A percentile compares a stretch with the other conserved stretches of the same genome.
phyloP scores from a whole-genome alignment of 1,140 invertebrate genomes.

The Leptinotarsa lineolata region DNA sequence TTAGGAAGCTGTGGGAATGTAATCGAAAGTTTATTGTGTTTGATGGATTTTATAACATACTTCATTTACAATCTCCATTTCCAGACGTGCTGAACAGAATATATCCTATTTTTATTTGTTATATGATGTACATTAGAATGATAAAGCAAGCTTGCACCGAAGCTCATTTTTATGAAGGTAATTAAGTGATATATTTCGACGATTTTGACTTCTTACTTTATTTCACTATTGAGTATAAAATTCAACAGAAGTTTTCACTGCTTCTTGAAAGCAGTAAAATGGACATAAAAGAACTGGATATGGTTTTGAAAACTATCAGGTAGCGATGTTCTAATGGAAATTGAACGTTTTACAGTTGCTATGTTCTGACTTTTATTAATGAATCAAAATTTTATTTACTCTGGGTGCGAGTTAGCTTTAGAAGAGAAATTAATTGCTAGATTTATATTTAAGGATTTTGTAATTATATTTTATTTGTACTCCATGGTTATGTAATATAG shows the following conservation, averaged over 20 bases:
- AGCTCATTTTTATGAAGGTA: background rate
- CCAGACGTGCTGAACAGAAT: background rate
- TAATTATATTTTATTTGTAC: constrained; percentile 21
- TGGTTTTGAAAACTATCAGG: too few species aligned
- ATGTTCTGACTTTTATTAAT: too few species aligned
- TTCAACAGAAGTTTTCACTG: too few species aligned
- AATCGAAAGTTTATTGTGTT: constrained; percentile 20
- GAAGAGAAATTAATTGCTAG: background rate
- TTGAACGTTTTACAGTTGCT: too few species aligned
- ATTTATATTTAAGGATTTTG: constrained; percentile 15
- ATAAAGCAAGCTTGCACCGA: background rate
- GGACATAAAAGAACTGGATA: too few species aligned
- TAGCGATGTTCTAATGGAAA: too few species aligned
- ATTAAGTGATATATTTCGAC: too few species aligned
- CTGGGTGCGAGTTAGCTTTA: constrained; percentile 4
- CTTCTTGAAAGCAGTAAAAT: too few species aligned
- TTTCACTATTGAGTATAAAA: too few species aligned
- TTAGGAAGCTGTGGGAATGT: constrained; percentile 24
- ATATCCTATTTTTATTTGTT: constrained; percentile 2
- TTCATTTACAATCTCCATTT: background rate
- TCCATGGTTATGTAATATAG: constrained; percentile 17
- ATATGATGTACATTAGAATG: background rate
- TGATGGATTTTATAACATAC: background rate
- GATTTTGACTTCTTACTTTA: too few species aligned
- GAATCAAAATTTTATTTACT: background rate